Evolutionary conservation across 2,888 invertebrate species (phyloP).

Genomic region (Sinotaia quadrata): DNA sequence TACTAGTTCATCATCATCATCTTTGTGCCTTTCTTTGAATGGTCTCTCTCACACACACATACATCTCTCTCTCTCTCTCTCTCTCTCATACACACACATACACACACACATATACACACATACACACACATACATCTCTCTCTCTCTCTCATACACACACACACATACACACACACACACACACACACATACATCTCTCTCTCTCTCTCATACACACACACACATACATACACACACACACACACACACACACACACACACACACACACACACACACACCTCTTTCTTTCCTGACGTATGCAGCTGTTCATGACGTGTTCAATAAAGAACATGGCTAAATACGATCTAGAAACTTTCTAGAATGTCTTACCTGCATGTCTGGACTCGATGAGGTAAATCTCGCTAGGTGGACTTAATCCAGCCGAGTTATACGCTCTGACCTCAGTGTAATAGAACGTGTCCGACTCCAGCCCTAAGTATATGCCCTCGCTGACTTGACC

Average conservation of each 20-base stretch:
- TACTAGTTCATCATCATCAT: too few species aligned
- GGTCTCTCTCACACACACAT: too few species aligned
- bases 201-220: too few species aligned
- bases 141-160: too few species aligned
- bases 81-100: too few species aligned
- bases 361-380: constrained; percentile 64
- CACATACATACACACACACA: background rate
- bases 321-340: too few species aligned
- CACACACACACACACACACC: background rate
- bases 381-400: constrained; percentile 79
- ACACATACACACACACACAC: too few species aligned
- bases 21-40: too few species aligned
- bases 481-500: constrained; percentile 88
- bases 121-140: background rate
- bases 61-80: too few species aligned
- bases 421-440: constrained; percentile 97
- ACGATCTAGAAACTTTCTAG: too few species aligned
- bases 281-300: background rate
- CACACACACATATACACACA: background rate
- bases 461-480: constrained; percentile 91
- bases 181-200: too few species aligned
- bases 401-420: constrained; percentile 95
- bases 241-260: constrained; percentile 1
- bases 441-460: constrained; percentile 91
- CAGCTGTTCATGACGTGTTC: too few species aligned